These are phyloP conservation scores for Drosophila trichaetosa DNA, from an alignment of 2,888 invertebrate species.

Conservation along the genomic window DNA sequence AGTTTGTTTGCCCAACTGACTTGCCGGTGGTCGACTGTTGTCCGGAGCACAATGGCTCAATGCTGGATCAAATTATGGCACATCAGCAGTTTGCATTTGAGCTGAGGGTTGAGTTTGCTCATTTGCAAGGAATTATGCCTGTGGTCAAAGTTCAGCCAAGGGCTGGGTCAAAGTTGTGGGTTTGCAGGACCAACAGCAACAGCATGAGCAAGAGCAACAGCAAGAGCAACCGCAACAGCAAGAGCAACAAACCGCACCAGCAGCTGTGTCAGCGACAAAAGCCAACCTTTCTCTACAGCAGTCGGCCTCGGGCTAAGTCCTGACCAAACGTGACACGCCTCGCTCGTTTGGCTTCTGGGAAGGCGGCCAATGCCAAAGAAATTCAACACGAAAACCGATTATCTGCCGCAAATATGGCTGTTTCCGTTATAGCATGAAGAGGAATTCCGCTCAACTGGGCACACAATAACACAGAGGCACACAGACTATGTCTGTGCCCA, in stretches of 20 bases:
- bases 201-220: conserved; percentile 14
- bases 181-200: neutral
- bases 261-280: conserved; percentile 52
- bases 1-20: conserved; percentile 27
- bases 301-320: conserved; percentile 6
- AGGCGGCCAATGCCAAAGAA: conserved; percentile 17
- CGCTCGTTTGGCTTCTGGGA: neutral
- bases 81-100: conserved; percentile 51
- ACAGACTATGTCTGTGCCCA: neutral
- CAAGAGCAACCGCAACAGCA: conserved; percentile 22
- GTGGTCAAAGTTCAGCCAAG: conserved; percentile 61
- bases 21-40: conserved; percentile 24
- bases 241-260: conserved; percentile 19
- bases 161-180: conserved; percentile 20
- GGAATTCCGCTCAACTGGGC: conserved; percentile 60
- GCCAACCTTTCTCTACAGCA: conserved; percentile 23
- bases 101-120: conserved; percentile 34
- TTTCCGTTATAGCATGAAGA: conserved; percentile 58
- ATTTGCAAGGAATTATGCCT: conserved; percentile 33
- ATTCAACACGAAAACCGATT: conserved; percentile 64
- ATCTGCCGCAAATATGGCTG: conserved; percentile 71
- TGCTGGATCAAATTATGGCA: conserved; percentile 48
- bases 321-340: neutral
- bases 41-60: conserved; percentile 41
- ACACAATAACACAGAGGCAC: conserved; percentile 11